These are phyloP conservation scores for Spizaetus ornatus DNA, from an alignment of 2,113 vertebrate species.

Conservation along the genomic window DNA sequence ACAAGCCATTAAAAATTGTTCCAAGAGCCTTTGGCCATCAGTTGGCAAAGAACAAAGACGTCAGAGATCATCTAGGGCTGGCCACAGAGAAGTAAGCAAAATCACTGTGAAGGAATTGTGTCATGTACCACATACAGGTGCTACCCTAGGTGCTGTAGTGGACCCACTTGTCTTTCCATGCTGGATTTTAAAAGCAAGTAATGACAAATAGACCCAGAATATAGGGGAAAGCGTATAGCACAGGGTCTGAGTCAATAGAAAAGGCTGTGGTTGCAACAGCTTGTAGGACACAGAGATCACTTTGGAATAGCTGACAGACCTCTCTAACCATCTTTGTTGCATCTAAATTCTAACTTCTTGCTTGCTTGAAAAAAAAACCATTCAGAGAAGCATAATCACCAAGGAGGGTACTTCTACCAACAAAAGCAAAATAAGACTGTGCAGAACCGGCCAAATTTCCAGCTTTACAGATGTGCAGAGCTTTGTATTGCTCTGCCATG, in stretches of 20 bases:
- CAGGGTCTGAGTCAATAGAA: not conserved
- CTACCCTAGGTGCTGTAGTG: not conserved
- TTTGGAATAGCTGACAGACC: not conserved
- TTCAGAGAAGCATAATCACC: not conserved
- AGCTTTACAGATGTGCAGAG: not conserved
- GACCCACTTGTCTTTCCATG: not conserved
- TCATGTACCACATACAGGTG: not conserved
- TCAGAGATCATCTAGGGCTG: not conserved
- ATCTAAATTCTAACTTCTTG: not conserved
- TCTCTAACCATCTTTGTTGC: not conserved
- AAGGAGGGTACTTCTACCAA: not conserved
- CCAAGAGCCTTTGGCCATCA: not conserved
- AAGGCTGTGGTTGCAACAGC: not conserved
- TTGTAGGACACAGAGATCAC: not conserved
- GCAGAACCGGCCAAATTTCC: not conserved
- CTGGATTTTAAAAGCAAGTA: not conserved
- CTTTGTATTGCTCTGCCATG: not conserved
- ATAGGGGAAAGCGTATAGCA: not conserved
- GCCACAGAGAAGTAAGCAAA: not conserved
- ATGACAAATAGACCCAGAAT: not conserved
- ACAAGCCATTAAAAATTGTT: not conserved
- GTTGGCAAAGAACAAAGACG: not conserved
- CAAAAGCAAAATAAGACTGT: not conserved
- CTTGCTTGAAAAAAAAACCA: not conserved
- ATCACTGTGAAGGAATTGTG: accelerated